Percentiles rank a stretch among this genome's conserved stretches.
Evolutionary conservation across 2,888 invertebrate species (phyloP).

Genomic region (Caenorhabditis panamensis): DNA sequence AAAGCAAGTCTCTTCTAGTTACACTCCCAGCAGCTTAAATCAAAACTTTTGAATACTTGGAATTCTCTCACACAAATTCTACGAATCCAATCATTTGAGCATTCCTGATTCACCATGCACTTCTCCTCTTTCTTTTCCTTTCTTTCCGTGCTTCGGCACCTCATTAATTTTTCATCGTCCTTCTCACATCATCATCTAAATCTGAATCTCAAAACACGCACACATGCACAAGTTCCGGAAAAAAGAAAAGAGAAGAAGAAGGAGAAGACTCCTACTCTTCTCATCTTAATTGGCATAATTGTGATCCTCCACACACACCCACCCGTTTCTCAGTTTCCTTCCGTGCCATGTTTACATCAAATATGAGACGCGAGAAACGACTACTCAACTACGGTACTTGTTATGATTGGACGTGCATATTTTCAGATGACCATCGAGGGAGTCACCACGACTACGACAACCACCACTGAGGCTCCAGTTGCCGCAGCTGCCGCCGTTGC

Average conservation of each 20-base stretch:
- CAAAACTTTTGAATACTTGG: background rate
- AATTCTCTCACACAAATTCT: conserved; percentile 18
- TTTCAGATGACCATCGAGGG: conserved; percentile 65
- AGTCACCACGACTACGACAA: conserved; percentile 47
- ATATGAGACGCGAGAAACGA: conserved; percentile 22
- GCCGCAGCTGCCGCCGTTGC: conserved; percentile 3
- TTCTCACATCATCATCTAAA: conserved; percentile 9
- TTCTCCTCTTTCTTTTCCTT: too few species aligned
- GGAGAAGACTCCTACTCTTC: conserved; percentile 10
- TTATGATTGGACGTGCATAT: conserved; percentile 14
- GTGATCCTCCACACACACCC: conserved; percentile 22
- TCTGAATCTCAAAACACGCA: conserved; percentile 3
- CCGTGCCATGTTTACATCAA: conserved; percentile 47
- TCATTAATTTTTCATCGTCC: conserved; percentile 51
- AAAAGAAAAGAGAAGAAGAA: background rate
- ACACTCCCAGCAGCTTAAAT: conserved; percentile 5
- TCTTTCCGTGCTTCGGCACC: conserved; percentile 29
- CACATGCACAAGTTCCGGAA: conserved; percentile 31
- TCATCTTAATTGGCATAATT: conserved; percentile 54
- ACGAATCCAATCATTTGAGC: conserved; percentile 32
- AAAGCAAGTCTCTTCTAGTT: conserved; percentile 25
- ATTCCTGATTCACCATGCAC: conserved; percentile 44
- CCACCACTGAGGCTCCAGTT: conserved; percentile 41
- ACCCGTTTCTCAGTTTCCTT: conserved; percentile 17
- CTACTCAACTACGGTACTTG: conserved; percentile 48